phyloP scores from a whole-genome alignment of 1,140 invertebrate genomes.

The Plutomurus gul region DNA sequence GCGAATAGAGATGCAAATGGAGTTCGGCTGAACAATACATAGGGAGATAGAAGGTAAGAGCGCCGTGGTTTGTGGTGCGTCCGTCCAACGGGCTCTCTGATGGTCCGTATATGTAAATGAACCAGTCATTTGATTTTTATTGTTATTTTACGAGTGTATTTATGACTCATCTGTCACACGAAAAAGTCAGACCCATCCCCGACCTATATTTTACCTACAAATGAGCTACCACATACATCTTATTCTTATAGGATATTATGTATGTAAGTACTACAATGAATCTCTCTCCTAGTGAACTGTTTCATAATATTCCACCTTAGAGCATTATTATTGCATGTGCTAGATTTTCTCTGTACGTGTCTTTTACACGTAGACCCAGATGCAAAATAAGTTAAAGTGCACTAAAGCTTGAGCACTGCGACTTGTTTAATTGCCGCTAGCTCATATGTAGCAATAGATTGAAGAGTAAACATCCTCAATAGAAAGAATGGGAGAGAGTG shows the following conservation, averaged over 20 bases:
- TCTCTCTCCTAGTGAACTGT: too few species aligned
- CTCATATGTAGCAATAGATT: too few species aligned
- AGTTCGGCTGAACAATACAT: background rate
- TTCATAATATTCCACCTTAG: too few species aligned
- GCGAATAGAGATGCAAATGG: background rate
- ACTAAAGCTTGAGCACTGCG: too few species aligned
- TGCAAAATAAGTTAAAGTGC: too few species aligned
- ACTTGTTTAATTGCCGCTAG: too few species aligned
- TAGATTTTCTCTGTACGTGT: too few species aligned
- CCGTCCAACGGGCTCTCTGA: background rate
- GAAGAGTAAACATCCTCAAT: too few species aligned
- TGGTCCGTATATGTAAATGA: background rate
- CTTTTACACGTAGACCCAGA: too few species aligned
- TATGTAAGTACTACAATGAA: too few species aligned
- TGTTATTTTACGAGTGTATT: constrained; percentile 1
- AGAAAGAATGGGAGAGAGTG: too few species aligned
- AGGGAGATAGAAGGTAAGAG: background rate
- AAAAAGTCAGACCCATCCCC: background rate
- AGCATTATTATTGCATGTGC: too few species aligned
- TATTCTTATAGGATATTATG: background rate
- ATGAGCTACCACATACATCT: background rate
- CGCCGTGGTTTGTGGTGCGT: background rate
- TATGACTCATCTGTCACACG: constrained; percentile 2
- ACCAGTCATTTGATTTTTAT: constrained; percentile 6
- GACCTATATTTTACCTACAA: background rate